Base-by-base conservation (phyloP, 2,888 invertebrate genomes). In the Ophion ventricosus region DNA sequence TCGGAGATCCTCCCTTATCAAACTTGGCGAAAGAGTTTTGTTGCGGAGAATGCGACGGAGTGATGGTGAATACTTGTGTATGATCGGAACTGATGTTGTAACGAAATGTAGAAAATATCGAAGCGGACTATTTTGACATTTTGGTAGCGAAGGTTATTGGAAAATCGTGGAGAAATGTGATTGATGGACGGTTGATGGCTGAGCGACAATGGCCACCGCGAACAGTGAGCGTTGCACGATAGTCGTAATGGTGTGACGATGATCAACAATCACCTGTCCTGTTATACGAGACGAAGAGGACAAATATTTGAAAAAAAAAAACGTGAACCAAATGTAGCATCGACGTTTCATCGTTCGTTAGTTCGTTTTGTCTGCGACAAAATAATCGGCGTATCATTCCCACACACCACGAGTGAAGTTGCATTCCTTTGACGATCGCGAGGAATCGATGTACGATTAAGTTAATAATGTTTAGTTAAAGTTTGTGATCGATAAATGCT, bases 351-450 rank as follows among this genome's bases (percentile, higher is more conserved):
- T 81, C 56, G 43, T 77, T 79, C 49, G 35, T 77, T 79, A 29
- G 35, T 79, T 76, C 56, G 2, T 74, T 2, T n/a, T n/a, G n/a
- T n/a, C 20, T 56, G 59, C 43, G 20, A 78, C 66, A 20, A 56
- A 83, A 78, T 79, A 83, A 80, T 66, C 49, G 82, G 86, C 87
- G 81, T 83, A 90, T 83, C 90, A 90, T 90, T 90, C 90, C 90
- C 86, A 87, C 82, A 85, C 83, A 75, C 69, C 73, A 57, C 73
- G 76, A 82, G 82, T 85, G 73, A 85, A 85, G 85, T 87, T 90
- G 90, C 90, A 91, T 91, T 90, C 90, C 90, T 85, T 82, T 80
- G 73, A 82, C 79, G 80, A 85, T 85, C 80, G 69, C 80, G 85
- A 80, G 85, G 85, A 82, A 85, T 85, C 76, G 66, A 79, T 76